Evolutionary conservation across 2,113 vertebrate species (phyloP).

Genomic region (Oryctolagus cuniculus): mOryCun1.1 NC_091447.1:40824001-40824500

Average conservation of each 20-base stretch:
- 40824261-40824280: neutral
- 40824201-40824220: too few relatives aligned
- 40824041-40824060: too few relatives aligned
- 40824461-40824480: neutral
- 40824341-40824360: slow-evolving; percentile 33
- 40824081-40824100: too few relatives aligned
- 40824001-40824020: too few relatives aligned
- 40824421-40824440: neutral
- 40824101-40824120: too few relatives aligned
- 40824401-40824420: slow-evolving; percentile 33
- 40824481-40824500: neutral
- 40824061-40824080: too few relatives aligned
- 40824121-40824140: too few relatives aligned
- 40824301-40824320: neutral
- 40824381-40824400: slow-evolving; percentile 8
- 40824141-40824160: too few relatives aligned
- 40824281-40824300: slow-evolving; percentile 8
- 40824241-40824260: neutral
- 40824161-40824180: too few relatives aligned
- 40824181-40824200: too few relatives aligned
- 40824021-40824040: too few relatives aligned
- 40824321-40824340: neutral
- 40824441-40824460: slow-evolving; percentile 7
- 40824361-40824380: neutral
- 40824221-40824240: neutral